Conservation (phyloP, 2,113 vertebrate species). For the Muntiacus reevesi region DNA sequence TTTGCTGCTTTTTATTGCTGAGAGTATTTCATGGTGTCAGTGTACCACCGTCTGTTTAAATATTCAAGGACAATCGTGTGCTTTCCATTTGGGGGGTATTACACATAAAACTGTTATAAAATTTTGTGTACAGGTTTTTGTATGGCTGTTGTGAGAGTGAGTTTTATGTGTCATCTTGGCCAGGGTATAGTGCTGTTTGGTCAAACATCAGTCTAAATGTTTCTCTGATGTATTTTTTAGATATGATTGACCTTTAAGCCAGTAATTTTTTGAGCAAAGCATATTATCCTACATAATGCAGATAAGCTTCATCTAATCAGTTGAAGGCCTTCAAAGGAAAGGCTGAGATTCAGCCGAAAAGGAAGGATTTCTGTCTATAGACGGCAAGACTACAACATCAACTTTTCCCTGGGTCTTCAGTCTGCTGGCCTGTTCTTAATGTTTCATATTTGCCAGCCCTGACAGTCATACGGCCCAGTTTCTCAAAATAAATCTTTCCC, state of each 20-base stretch:
- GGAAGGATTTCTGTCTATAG: not conserved
- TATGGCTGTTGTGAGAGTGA: not conserved
- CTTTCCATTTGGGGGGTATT: not conserved
- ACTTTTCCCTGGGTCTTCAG: not conserved
- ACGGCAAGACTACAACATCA: not conserved
- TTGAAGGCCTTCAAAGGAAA: not conserved
- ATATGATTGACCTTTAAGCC: not conserved
- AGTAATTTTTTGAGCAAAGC: not conserved
- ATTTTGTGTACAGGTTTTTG: not conserved
- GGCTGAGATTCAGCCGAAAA: not conserved
- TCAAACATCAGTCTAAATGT: not conserved
- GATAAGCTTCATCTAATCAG: not conserved
- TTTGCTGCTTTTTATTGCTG: not conserved
- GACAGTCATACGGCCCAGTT: not conserved
- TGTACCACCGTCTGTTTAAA: not conserved
- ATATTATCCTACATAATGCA: not conserved
- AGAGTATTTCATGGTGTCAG: not conserved
- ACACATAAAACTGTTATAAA: not conserved
- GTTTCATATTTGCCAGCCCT: not conserved
- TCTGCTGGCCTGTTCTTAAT: not conserved
- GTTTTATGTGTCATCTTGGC: not conserved
- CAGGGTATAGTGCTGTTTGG: not conserved
- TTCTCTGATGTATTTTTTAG: not conserved
- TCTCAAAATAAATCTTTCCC: not conserved
- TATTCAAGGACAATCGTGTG: not conserved